Conservation (phyloP, 2,113 vertebrate species). For the Ophthalmolycus amberensis region DNA sequence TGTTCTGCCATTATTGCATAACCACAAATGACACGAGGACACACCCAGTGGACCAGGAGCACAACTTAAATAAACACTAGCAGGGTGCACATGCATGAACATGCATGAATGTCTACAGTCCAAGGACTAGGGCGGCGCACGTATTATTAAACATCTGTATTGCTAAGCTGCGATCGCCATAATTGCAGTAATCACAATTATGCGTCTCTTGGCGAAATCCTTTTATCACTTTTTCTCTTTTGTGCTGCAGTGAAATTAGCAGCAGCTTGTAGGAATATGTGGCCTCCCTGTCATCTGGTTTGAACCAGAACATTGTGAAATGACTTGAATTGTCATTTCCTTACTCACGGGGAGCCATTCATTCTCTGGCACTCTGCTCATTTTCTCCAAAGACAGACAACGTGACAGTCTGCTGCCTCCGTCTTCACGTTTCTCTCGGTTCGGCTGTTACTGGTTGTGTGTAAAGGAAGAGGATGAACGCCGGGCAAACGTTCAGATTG, state of each 20-base stretch:
- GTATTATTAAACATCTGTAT: not conserved
- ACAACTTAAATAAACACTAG: conserved; percentile 1
- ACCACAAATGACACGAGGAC: conserved; percentile 28
- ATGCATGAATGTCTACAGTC: not conserved
- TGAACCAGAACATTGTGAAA: conserved; percentile 1
- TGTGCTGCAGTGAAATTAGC: conserved; percentile 5
- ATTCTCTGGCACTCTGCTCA: conserved; percentile 1
- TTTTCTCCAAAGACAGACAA: not conserved
- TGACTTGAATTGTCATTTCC: conserved; percentile 11
- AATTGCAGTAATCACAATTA: not conserved
- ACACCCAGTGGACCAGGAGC: conserved; percentile 9
- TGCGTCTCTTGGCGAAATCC: conserved; percentile 1
- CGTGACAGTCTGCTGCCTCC: not conserved
- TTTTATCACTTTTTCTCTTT: not conserved
- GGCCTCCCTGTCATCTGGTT: not conserved
- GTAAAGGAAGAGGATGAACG: not conserved
- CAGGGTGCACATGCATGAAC: not conserved
- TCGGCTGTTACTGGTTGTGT: not conserved
- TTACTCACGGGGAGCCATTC: not conserved
- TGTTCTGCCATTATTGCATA: conserved; percentile 25
- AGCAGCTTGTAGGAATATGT: not conserved
- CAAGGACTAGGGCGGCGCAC: not conserved
- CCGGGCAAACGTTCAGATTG: not conserved
- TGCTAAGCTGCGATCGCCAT: not conserved
- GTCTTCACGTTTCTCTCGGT: not conserved